Base-by-base conservation (phyloP, 2,888 invertebrate genomes). In the Lysandra coridon region DNA sequence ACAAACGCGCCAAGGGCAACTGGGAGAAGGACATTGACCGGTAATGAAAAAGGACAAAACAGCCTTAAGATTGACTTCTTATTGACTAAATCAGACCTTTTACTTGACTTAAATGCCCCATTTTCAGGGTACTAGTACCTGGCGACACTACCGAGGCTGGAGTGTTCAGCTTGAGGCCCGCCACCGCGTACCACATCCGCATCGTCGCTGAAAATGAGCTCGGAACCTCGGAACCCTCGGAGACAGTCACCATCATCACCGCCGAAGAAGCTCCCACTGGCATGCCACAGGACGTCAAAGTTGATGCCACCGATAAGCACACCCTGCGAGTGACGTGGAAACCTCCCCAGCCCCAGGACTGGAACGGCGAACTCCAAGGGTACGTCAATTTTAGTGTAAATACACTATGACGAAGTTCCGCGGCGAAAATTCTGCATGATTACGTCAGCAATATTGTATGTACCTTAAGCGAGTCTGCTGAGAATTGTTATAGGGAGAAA, bases 141-240 rank as follows among this genome's bases (percentile, higher is more conserved):
- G 98, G 98, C 81, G 97, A 97, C 84, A 97, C 98, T 82, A 97
- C 97, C 53, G 97, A 98, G 92, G 98, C 98, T 73, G 98, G 98
- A 82, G 98, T 98, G 12, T 98, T 97, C 88, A 98, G 98, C 87
- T 95, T 98, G 10, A 96, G 97, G 84, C 98, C 98, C 44, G 98
- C 98, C 57, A 98, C 98, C 2, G 98, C 98, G 0, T 99, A 99
- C 88, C 98, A 99, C 88, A 96, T 99, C 84, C 95, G 98, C 83
- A 98, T 99, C 86, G 97, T 98, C 2, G 98, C 98, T 80, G 98
- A 98, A 92, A 99, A 99, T 87, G 98, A 98, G 90, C 97, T 99
- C 82, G 99, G 99, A 79, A 96, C 96, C n/a, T 98, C 99, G 53
- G 97, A 97, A 84, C 98, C 98, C 2, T 99, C 99, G 0, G 98